Conservation (phyloP, 2,888 invertebrate genomes). For the Hipparchia sbordonii region DNA sequence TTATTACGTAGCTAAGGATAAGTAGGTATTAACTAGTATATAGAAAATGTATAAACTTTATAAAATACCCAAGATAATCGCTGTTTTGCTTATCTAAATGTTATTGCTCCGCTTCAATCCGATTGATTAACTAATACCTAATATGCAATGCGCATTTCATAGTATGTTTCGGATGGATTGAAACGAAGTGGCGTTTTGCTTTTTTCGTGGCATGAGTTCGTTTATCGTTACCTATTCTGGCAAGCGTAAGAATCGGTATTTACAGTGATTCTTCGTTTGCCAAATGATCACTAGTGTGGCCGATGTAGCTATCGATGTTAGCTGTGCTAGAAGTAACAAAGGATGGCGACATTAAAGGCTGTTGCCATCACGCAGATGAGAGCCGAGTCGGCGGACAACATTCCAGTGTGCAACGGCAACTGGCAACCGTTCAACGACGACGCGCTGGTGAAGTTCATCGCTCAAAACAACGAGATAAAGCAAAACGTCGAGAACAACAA, state of each 20-base stretch:
- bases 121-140: neutral
- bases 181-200: constrained; percentile 3
- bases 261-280: neutral
- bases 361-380: constrained; percentile 42
- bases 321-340: neutral
- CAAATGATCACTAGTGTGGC: neutral
- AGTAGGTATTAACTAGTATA: too few species aligned
- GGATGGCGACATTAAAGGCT: constrained; percentile 10
- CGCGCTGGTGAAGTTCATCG: constrained; percentile 58
- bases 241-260: neutral
- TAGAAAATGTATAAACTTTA: too few species aligned
- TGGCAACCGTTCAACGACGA: constrained; percentile 51
- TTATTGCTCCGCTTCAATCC: neutral
- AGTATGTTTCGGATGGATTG: neutral
- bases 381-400: constrained; percentile 43
- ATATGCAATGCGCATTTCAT: neutral
- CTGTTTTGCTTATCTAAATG: constrained; percentile 5
- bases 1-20: too few species aligned
- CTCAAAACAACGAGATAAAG: constrained; percentile 50
- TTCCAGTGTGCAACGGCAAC: constrained; percentile 56
- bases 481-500: constrained; percentile 69
- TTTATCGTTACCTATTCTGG: neutral
- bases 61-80: neutral
- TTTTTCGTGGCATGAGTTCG: neutral
- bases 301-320: neutral